Evolutionary conservation across 2,888 invertebrate species (phyloP).

Genomic region (Caenorhabditis sinica): DNA sequence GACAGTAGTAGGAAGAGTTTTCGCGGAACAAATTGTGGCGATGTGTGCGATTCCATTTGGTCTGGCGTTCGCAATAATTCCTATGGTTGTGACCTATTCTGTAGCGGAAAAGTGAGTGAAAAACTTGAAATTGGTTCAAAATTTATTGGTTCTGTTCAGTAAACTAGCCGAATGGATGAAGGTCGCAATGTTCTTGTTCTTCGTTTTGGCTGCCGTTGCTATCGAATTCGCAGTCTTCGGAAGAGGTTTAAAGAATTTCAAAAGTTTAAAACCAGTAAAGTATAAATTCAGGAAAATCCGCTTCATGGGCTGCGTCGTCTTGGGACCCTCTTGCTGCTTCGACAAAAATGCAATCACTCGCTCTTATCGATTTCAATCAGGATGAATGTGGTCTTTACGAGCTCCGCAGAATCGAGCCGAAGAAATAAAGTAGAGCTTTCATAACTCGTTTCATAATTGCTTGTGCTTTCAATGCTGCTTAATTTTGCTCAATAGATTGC

Average conservation of each 20-base stretch:
- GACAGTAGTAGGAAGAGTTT: conserved; percentile 78
- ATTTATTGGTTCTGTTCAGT: conserved; percentile 51
- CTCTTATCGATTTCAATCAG: conserved; percentile 68
- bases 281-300: conserved; percentile 70
- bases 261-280: no score
- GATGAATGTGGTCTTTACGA: conserved; percentile 74
- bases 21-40: conserved; percentile 76
- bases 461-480: conserved; percentile 31
- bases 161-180: conserved; percentile 75
- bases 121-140: neutral
- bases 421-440: conserved; percentile 22
- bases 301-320: conserved; percentile 76
- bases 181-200: conserved; percentile 69
- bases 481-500: conserved; percentile 44
- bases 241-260: conserved; percentile 60
- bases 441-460: conserved; percentile 1
- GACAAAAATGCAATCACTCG: conserved; percentile 69
- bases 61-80: conserved; percentile 73
- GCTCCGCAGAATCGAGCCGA: conserved; percentile 55
- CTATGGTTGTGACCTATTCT: conserved; percentile 68
- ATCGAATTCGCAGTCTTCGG: conserved; percentile 79
- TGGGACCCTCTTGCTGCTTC: conserved; percentile 78
- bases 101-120: conserved; percentile 74
- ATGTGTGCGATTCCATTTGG: conserved; percentile 74
- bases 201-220: conserved; percentile 68